Conservation (phyloP, 2,888 invertebrate genomes). For the Lasioglossum zephyrum region DNA sequence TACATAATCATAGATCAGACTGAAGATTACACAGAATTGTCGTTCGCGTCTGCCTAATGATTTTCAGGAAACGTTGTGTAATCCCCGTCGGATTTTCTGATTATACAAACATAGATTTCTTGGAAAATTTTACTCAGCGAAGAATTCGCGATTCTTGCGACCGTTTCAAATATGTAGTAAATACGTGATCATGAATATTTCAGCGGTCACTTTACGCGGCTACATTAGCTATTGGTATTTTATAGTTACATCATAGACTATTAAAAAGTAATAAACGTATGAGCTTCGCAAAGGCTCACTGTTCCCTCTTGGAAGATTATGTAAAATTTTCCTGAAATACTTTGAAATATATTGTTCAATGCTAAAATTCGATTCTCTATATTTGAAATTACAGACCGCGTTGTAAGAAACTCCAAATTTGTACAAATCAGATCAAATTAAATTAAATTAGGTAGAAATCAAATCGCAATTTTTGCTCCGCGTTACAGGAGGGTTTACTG, state of each 20-base stretch:
- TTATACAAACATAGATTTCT: constrained; percentile 52
- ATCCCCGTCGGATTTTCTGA: constrained; percentile 59
- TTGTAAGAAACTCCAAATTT: background rate
- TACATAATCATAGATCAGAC: constrained; percentile 73
- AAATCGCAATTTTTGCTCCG: background rate
- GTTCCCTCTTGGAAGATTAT: background rate
- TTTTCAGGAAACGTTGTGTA: constrained; percentile 76
- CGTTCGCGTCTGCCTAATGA: constrained; percentile 73
- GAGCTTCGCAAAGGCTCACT: background rate
- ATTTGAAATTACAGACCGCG: background rate
- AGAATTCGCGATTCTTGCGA: constrained; percentile 23
- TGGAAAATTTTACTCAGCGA: constrained; percentile 43
- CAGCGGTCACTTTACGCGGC: background rate
- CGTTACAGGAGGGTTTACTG: background rate
- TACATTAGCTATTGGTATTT: background rate
- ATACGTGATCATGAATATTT: background rate
- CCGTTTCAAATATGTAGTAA: background rate
- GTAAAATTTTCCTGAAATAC: background rate
- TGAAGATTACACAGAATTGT: constrained; percentile 76
- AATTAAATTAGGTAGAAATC: background rate
- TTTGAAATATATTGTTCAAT: background rate
- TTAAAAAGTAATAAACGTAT: background rate
- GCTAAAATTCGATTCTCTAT: background rate
- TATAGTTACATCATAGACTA: background rate
- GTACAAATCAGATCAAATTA: background rate